phyloP scores from a whole-genome alignment of 2,113 vertebrate species.

The Crotalus viridis region DNA sequence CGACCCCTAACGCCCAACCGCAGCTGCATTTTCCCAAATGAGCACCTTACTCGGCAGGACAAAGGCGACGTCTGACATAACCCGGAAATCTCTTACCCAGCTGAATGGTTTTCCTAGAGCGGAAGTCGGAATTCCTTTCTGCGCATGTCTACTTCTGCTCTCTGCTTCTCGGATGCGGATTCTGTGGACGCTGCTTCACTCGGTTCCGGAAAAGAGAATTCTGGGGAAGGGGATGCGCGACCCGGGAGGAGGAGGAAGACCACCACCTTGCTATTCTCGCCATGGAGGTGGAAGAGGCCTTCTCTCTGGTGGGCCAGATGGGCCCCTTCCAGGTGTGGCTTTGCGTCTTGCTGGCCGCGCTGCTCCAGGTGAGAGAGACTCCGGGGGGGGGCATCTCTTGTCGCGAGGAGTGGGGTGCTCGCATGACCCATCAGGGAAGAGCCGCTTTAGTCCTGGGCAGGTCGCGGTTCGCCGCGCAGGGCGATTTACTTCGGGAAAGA shows the following conservation, averaged over 20 bases:
- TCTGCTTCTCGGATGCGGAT: background rate
- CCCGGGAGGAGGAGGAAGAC: background rate
- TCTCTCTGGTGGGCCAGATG: constrained; percentile 75
- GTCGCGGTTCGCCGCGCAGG: background rate
- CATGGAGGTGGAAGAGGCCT: constrained; percentile 79
- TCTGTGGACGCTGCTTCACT: background rate
- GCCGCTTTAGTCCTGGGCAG: background rate
- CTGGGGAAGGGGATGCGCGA: constrained; percentile 45
- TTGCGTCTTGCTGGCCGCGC: constrained; percentile 72
- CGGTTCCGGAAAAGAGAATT: background rate
- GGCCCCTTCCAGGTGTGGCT: constrained; percentile 76
- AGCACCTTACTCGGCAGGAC: background rate
- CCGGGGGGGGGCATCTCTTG: background rate
- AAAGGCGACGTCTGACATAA: background rate
- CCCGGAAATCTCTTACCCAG: background rate
- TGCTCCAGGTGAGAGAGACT: constrained; percentile 74
- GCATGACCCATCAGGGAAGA: background rate
- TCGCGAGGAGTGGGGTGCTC: background rate
- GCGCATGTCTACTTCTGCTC: background rate
- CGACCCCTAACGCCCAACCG: background rate
- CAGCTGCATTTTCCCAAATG: background rate
- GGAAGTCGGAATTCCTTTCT: background rate
- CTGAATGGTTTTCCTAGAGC: background rate
- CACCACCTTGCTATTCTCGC: background rate
- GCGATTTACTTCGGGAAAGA: background rate